Conservation (phyloP, 2,113 vertebrate species). For the Eolophus roseicapilla region DNA sequence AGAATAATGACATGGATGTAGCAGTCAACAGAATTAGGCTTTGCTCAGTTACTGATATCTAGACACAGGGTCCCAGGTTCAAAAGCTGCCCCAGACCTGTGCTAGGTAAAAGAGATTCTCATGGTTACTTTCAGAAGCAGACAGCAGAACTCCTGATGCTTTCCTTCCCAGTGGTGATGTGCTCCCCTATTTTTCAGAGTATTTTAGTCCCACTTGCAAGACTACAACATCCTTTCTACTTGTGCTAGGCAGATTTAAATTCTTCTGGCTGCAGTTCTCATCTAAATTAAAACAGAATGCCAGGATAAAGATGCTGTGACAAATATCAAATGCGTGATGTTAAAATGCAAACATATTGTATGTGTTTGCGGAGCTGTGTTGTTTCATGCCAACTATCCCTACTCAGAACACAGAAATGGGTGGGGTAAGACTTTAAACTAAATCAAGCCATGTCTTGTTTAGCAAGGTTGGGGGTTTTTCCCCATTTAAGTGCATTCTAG, state of each 20-base stretch:
- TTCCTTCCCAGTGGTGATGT: not conserved
- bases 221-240: not conserved
- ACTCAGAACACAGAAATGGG: not conserved
- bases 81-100: not conserved
- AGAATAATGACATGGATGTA: not conserved
- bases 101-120: not conserved
- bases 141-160: not conserved
- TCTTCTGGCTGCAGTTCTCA: not conserved
- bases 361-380: not conserved
- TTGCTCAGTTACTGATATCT: not conserved
- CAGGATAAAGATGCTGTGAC: not conserved
- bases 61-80: not conserved
- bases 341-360: not conserved
- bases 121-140: rapidly evolving
- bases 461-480: not conserved
- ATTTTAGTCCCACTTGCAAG: not conserved
- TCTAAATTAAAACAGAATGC: not conserved
- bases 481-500: not conserved
- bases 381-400: not conserved
- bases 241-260: not conserved
- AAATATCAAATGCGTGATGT: not conserved
- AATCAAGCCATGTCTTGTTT: not conserved
- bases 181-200: not conserved
- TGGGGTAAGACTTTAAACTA: not conserved
- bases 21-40: not conserved